Evolutionary conservation across 2,888 invertebrate genomes (phyloP).

Genomic region (Rhimphoctona megacephalus): DNA sequence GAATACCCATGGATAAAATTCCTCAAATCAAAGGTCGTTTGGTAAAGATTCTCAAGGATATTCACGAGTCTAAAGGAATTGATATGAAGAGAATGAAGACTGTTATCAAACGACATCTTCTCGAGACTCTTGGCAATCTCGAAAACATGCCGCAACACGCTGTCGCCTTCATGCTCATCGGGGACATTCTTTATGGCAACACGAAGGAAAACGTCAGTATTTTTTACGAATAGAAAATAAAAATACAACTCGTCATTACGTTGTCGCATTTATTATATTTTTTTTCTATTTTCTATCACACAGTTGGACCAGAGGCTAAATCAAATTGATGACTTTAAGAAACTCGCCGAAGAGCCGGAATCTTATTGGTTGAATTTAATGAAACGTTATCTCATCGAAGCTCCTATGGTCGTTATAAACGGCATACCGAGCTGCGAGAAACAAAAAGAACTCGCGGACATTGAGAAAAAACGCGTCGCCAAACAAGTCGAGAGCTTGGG

Average conservation of each 20-base stretch:
- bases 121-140: conserved; percentile 89
- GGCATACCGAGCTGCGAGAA: conserved; percentile 89
- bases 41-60: conserved; percentile 84
- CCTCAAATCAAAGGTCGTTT: conserved; percentile 88
- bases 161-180: conserved; percentile 91
- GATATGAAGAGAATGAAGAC: conserved; percentile 92
- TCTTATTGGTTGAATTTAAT: conserved; percentile 91
- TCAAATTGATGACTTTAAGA: conserved; percentile 87
- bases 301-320: conserved; percentile 90
- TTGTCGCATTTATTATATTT: background rate
- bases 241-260: background rate
- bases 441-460: conserved; percentile 89
- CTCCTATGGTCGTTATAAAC: conserved; percentile 88
- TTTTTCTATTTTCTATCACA: background rate
- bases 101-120: conserved; percentile 90
- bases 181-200: conserved; percentile 93
- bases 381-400: conserved; percentile 89
- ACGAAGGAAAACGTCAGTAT: conserved; percentile 89
- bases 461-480: conserved; percentile 90
- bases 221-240: conserved; percentile 11
- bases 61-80: conserved; percentile 86
- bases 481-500: conserved; percentile 89
- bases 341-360: conserved; percentile 87
- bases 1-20: conserved; percentile 90
- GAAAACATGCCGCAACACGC: conserved; percentile 92